Base-by-base conservation (phyloP, 2,797 vertebrate species). In the Pyrrhura leucotis region DNA sequence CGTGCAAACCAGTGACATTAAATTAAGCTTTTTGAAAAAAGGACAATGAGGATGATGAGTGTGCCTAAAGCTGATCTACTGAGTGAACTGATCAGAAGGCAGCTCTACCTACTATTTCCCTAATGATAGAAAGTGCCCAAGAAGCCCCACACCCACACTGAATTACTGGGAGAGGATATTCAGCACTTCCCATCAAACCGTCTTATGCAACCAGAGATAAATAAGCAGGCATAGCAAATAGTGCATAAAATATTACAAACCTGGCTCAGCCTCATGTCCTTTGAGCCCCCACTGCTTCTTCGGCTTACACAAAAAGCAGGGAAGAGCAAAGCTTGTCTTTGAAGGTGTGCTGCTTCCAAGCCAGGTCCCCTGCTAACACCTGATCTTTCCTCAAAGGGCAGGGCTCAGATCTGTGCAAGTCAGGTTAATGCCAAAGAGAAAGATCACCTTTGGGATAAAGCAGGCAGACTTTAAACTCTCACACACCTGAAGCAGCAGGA, bases 161-260 rank as follows among this genome's bases (percentile, higher is more conserved):
- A 85, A 63, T 78, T 84, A 42, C 10, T 74, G 40, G 56, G 83
- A 88, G 73, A 79, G 59, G 47, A 82, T 23, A 56, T 8, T 47
- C 45, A 66, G 68, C 82, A 14, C n/a, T 62, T 14, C 1, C 53
- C 62, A 9, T 51, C 71, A 73, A 61, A 69, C 77, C 8, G 3
- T 75, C 47, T 20, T 88, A 89, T 88, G 88, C 85, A 92, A n/a
- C 69, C 83, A 53, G 5, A 51, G 59, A 62, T 88, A 91, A 95
- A 66, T 22, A 76, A 84, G 31, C 3, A 9, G 91, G 53, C 72
- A 44, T 18, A 69, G 74, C 58, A 96, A 94, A 93, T 74, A 90
- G 80, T 76, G 89, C 89, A 92, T 77, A 85, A 95, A 94, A 80
- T 50, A 95, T 92, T n/a, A 40, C 54, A 62, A 84, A 84, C 42